Conservation (phyloP, 2,888 invertebrate species). For the Atherix ibis region DNA sequence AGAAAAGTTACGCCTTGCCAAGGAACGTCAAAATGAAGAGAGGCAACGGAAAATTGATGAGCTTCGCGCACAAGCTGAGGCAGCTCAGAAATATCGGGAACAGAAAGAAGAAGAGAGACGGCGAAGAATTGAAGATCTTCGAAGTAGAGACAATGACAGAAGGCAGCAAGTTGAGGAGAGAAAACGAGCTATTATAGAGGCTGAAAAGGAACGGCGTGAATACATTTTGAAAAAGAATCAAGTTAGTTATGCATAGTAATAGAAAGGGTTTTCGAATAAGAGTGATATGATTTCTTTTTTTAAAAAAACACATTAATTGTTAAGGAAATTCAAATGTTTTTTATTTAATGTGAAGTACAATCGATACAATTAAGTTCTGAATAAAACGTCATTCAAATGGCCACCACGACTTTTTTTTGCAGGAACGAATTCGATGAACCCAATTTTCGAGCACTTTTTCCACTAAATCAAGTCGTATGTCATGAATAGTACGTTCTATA, state of each 20-base stretch:
- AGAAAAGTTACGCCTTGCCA: slow-evolving; percentile 55
- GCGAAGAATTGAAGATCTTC: slow-evolving; percentile 66
- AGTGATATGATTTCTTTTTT: too few relatives aligned
- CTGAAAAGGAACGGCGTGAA: slow-evolving; percentile 72
- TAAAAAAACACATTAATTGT: too few relatives aligned
- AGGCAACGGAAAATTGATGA: slow-evolving; percentile 78
- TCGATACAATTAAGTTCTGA: too few relatives aligned
- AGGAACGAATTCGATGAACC: too few relatives aligned
- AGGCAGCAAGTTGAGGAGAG: slow-evolving; percentile 66
- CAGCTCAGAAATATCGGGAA: slow-evolving; percentile 78
- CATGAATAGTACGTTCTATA: too few relatives aligned
- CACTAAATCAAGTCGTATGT: too few relatives aligned
- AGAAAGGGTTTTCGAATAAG: too few relatives aligned
- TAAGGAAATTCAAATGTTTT: too few relatives aligned
- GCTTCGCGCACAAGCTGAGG: slow-evolving; percentile 73
- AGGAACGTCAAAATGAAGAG: slow-evolving; percentile 80
- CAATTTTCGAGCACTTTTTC: too few relatives aligned
- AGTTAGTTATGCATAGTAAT: slow-evolving; percentile 17
- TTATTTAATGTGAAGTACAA: too few relatives aligned
- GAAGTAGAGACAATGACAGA: slow-evolving; percentile 59
- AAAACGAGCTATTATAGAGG: slow-evolving; percentile 76
- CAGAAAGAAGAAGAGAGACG: slow-evolving; percentile 75
- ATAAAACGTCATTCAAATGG: too few relatives aligned
- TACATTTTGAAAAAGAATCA: slow-evolving; percentile 72
- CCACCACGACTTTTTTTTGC: too few relatives aligned